Conservation (phyloP, 2,797 vertebrate species). For the Loriculus beryllinus region DNA sequence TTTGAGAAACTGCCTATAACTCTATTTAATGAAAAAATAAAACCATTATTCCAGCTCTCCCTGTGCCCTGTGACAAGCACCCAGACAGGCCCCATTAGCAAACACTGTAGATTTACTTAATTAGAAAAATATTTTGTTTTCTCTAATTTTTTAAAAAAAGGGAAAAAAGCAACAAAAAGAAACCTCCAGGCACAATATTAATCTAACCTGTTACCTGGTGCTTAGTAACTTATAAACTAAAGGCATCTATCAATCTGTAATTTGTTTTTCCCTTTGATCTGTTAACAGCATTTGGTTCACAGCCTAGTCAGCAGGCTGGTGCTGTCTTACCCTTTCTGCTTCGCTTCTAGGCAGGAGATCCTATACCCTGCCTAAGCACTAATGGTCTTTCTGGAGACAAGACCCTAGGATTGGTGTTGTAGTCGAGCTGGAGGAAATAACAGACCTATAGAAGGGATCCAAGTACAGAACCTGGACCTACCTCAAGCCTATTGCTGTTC, state of each 20-base stretch:
- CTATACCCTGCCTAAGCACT: not conserved
- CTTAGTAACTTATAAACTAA: conserved; percentile 68
- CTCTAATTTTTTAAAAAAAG: conserved; percentile 67
- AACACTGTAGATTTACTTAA: conserved; percentile 82
- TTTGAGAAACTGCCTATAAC: conserved; percentile 85
- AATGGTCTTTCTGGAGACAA: not conserved
- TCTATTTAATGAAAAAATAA: conserved; percentile 87
- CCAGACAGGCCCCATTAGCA: conserved; percentile 78
- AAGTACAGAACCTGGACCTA: not conserved
- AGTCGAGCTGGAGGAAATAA: not conserved
- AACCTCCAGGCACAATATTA: conserved; percentile 78
- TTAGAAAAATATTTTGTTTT: conserved; percentile 86
- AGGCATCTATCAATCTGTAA: conserved; percentile 58
- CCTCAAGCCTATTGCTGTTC: not conserved
- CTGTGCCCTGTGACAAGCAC: conserved; percentile 72
- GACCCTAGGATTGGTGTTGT: not conserved
- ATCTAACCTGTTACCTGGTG: conserved; percentile 79
- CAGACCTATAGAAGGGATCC: not conserved
- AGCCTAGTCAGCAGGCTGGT: not conserved
- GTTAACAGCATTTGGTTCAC: not conserved
- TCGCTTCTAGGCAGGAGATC: not conserved
- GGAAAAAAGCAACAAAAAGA: conserved; percentile 48
- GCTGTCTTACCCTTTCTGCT: not conserved
- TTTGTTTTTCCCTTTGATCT: conserved; percentile 47
- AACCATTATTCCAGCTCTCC: conserved; percentile 82